These are phyloP conservation scores for Ciconia maguari DNA, from an alignment of 2,113 vertebrate species.

Conservation along the genomic window DNA sequence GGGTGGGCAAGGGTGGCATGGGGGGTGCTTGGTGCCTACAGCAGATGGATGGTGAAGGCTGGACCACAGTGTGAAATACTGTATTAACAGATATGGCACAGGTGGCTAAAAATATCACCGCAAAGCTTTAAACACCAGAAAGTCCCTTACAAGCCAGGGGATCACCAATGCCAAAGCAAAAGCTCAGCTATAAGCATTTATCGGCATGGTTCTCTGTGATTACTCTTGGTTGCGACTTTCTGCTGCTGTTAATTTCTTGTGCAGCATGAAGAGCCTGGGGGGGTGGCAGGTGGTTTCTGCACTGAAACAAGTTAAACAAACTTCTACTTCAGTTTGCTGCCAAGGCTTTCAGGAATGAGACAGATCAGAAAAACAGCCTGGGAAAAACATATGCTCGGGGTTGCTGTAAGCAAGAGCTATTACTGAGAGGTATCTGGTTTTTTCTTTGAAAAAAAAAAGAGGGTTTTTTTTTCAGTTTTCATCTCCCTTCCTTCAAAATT, in stretches of 20 bases:
- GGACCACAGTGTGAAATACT: background rate
- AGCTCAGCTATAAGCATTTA: accelerated
- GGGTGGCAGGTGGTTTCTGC: background rate
- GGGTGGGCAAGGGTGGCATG: accelerated
- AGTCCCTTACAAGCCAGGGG: background rate
- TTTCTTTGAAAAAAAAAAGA: background rate
- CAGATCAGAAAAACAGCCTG: background rate
- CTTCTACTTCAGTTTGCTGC: background rate
- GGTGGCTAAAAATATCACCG: background rate
- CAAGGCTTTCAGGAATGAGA: conserved; percentile 13
- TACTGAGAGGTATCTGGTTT: background rate
- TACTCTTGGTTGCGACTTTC: background rate
- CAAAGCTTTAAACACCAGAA: background rate
- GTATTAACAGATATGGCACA: background rate
- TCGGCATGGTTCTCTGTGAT: accelerated
- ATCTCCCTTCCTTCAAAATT: background rate
- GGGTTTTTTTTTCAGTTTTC: background rate
- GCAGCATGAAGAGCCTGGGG: background rate
- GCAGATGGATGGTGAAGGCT: background rate
- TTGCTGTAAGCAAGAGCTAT: background rate
- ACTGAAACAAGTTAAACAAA: conserved; percentile 12
- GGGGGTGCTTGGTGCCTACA: accelerated
- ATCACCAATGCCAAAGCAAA: background rate
- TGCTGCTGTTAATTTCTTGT: background rate
- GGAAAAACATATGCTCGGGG: background rate